Conservation (phyloP, 2,888 invertebrate species). For the Antitype chi region DNA sequence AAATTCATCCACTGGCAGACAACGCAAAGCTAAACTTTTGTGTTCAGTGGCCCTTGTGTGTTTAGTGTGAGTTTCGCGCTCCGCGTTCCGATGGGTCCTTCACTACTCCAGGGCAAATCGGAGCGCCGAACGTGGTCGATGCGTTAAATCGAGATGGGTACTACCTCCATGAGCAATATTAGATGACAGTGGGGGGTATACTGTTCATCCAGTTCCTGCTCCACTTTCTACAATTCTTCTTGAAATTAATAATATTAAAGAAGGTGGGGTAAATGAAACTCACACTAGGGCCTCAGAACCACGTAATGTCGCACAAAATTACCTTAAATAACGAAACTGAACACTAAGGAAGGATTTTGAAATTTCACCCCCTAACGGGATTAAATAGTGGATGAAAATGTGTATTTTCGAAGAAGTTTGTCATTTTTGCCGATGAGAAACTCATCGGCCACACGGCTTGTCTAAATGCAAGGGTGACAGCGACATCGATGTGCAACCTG, state of each 20-base stretch:
- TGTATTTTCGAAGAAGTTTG: neutral
- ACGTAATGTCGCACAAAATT: neutral
- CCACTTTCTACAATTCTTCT: conserved; percentile 93
- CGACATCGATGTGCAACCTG: no score
- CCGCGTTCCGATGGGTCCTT: no score
- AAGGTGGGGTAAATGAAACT: conserved; percentile 86
- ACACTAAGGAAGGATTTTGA: neutral
- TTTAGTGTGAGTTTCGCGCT: no score
- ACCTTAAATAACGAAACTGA: neutral
- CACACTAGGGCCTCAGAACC: neutral
- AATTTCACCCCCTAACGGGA: neutral
- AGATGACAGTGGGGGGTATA: conserved; percentile 93
- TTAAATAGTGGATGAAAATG: neutral
- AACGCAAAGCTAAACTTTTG: neutral
- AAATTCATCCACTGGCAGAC: neutral
- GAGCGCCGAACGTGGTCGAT: no score
- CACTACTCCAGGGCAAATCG: no score
- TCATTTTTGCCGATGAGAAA: neutral
- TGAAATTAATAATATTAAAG: conserved; percentile 91
- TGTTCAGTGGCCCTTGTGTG: no score
- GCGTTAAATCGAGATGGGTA: no score
- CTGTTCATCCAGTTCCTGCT: conserved; percentile 95
- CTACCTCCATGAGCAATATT: conserved; percentile 92
- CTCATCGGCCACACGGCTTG: neutral
- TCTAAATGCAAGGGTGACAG: neutral